These are phyloP conservation scores for Nephrotoma guestfalica DNA, from an alignment of 2,888 invertebrate species.

Conservation along the genomic window DNA sequence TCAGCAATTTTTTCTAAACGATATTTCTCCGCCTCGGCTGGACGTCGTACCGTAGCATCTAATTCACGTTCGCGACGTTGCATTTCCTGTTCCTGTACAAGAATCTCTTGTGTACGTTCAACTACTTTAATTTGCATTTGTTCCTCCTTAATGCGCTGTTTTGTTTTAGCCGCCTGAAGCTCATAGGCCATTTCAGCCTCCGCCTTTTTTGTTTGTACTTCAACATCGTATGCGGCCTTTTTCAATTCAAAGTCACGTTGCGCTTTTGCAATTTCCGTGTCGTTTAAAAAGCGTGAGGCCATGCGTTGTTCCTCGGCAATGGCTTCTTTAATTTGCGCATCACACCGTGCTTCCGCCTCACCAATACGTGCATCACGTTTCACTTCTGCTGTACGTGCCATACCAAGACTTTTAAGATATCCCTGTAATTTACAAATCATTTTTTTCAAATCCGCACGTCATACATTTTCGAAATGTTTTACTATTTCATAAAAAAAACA, in stretches of 20 bases:
- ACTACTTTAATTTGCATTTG: constrained; percentile 93
- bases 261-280: constrained; percentile 94
- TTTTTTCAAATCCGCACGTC: not conserved
- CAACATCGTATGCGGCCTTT: constrained; percentile 92
- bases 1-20: constrained; percentile 87
- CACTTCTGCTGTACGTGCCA: constrained; percentile 89
- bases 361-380: constrained; percentile 93
- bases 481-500: not conserved
- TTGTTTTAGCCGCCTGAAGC: constrained; percentile 88
- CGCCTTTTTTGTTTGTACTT: constrained; percentile 79
- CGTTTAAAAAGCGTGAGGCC: constrained; percentile 87
- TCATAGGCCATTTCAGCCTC: constrained; percentile 91
- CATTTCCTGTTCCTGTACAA: constrained; percentile 93
- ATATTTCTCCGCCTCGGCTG: constrained; percentile 90
- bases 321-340: constrained; percentile 76
- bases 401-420: constrained; percentile 85
- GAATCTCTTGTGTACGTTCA: constrained; percentile 84
- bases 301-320: constrained; percentile 93
- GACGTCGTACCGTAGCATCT: constrained; percentile 83
- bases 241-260: constrained; percentile 93
- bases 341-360: constrained; percentile 88
- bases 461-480: not conserved
- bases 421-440: constrained; percentile 19
- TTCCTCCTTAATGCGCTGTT: constrained; percentile 90
- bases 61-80: constrained; percentile 80